These are phyloP conservation scores for Neomicropteryx cornuta DNA, from an alignment of 1,140 invertebrate genomes.

Conservation along the genomic window DNA sequence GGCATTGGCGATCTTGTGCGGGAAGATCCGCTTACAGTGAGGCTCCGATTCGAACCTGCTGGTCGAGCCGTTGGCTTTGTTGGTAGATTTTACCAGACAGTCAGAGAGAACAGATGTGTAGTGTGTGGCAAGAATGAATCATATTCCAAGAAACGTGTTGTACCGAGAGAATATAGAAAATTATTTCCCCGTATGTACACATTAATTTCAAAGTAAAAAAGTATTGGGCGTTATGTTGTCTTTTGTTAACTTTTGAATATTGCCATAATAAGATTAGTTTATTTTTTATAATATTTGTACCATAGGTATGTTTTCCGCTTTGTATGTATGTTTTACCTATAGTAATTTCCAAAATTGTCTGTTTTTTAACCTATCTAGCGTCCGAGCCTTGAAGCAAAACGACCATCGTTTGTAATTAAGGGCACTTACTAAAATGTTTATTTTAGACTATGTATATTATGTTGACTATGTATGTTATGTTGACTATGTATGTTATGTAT, in stretches of 20 bases:
- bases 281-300: not conserved
- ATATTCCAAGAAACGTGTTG: constrained; percentile 69
- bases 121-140: constrained; percentile 63
- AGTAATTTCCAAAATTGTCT: not conserved
- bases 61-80: constrained; percentile 58
- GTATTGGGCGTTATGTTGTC: not conserved
- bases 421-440: too few relatives aligned
- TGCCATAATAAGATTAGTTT: not conserved
- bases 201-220: constrained; percentile 5
- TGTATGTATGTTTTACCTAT: not conserved
- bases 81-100: constrained; percentile 59
- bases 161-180: constrained; percentile 76
- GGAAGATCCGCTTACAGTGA: constrained; percentile 63
- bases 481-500: too few relatives aligned
- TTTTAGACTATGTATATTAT: too few relatives aligned
- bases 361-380: too few relatives aligned
- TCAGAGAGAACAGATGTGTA: constrained; percentile 74
- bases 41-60: constrained; percentile 71
- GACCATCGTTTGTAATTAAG: too few relatives aligned
- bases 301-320: not conserved
- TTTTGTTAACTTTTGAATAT: not conserved
- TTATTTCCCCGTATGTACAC: constrained; percentile 57
- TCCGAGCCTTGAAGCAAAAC: too few relatives aligned
- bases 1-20: constrained; percentile 44
- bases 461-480: too few relatives aligned